phyloP scores from a whole-genome alignment of 2,888 invertebrate genomes.

The Leistus spinibarbis region DNA sequence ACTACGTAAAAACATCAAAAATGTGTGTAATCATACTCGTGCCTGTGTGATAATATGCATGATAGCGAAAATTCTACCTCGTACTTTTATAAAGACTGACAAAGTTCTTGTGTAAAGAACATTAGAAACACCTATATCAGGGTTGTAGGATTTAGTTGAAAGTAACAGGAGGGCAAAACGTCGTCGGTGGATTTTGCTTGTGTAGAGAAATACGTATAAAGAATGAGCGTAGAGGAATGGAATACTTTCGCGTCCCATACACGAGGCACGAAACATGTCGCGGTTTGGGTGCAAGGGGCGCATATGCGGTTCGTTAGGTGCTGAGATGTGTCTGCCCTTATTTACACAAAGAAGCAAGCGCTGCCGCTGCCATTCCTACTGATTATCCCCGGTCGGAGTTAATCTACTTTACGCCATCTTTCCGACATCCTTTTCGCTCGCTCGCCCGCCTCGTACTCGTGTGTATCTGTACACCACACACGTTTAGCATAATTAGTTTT shows the following conservation, averaged over 20 bases:
- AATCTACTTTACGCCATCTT: conserved; percentile 49
- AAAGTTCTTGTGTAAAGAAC: neutral
- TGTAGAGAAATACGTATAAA: neutral
- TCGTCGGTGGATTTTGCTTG: neutral
- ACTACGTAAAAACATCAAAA: too few species aligned
- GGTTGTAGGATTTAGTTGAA: neutral
- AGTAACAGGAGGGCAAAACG: neutral
- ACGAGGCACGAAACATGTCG: neutral
- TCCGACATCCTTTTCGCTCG: conserved; percentile 4
- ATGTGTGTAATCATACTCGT: too few species aligned
- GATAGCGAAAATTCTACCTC: too few species aligned
- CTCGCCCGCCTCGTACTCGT: neutral
- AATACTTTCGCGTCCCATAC: neutral
- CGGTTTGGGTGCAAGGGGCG: conserved; percentile 32
- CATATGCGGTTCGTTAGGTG: conserved; percentile 48
- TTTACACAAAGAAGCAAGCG: conserved; percentile 44
- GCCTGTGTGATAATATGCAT: too few species aligned
- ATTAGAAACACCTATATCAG: neutral
- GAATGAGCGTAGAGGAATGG: neutral
- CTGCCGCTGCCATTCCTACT: conserved; percentile 36
- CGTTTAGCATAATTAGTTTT: conserved; percentile 37
- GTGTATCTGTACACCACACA: conserved; percentile 26
- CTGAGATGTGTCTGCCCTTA: conserved; percentile 48
- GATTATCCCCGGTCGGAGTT: conserved; percentile 47
- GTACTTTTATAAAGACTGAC: neutral